Base-by-base conservation (phyloP, 2,888 invertebrate genomes). In the Xanthostigma xanthostigma region DNA sequence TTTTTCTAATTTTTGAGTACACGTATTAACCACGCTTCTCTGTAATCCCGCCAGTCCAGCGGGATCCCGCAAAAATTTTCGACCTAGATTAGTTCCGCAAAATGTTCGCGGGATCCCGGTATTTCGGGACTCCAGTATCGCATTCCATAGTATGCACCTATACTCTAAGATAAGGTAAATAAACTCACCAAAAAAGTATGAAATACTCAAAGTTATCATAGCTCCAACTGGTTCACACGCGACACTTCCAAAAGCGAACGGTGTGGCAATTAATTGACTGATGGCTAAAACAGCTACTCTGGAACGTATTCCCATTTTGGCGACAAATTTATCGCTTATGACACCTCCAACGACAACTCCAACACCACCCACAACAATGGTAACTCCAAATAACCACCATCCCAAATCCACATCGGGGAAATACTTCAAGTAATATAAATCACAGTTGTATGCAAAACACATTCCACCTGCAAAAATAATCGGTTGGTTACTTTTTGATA, bases 361-460 rank as follows among this genome's bases (percentile, higher is more conserved):
- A 12, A 82, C 66, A 48, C 81, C 79, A 6, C 87, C 91, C 59
- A 91, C 83, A 42, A 85, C 82, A 54, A 91, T 90, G 12, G 90
- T 90, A 36, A 90, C 89, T 0, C 81, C 84, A 63, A 90, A 90
- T 57, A 91, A 66, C 87, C 88, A 89, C 85, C 89, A 89, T 57
- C 90, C 88, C 11, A 90, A 76, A 69, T 90, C 89, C 57, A 86
- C 84, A 59, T 89, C 88, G 0, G 91, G 91, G 69, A 88, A 91
- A 67, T 90, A 90, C 50, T 79, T 81, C 52, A 87, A 80, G 66
- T 89, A 91, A 69, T 89, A 91, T 45, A 90, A 72, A 63, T 91
- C 90, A 6, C 90, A 89, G 65, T 91, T 91, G 72, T 91, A 91
- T 0, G 90, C 90, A 67, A 91, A 91, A 52, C 84, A 84, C 82